A percentile compares a stretch with the other conserved stretches of the same genome.
Conservation (phyloP, 2,888 invertebrate genomes). For the Automeris io region DNA sequence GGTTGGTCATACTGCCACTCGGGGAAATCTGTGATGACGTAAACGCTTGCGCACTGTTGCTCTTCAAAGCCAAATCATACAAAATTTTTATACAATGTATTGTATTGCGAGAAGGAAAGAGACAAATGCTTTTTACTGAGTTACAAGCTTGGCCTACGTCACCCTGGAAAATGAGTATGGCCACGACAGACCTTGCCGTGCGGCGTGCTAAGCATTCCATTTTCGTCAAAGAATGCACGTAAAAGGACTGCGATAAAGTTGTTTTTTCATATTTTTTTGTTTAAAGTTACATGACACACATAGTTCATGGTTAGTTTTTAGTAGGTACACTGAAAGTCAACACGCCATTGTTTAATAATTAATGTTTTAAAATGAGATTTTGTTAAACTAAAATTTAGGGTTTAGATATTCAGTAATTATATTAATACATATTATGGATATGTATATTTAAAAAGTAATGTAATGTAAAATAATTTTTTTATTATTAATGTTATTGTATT, state of each 20-base stretch:
- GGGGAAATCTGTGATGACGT: conserved; percentile 36
- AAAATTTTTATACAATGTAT: conserved; percentile 8
- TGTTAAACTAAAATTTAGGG: too few species aligned
- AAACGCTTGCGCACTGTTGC: conserved; percentile 33
- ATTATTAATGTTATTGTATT: too few species aligned
- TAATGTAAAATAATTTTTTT: too few species aligned
- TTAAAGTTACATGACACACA: not conserved
- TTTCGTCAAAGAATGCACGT: not conserved
- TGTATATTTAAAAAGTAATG: too few species aligned
- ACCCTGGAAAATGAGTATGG: conserved; percentile 42
- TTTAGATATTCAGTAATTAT: too few species aligned
- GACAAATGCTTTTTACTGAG: conserved; percentile 14
- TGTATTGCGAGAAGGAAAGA: conserved; percentile 16
- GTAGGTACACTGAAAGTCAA: conserved; percentile 4
- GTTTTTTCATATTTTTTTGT: conserved; percentile 7
- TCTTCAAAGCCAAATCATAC: conserved; percentile 8
- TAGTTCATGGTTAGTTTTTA: not conserved
- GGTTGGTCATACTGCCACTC: conserved; percentile 29
- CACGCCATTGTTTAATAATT: conserved; percentile 9
- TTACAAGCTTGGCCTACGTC: conserved; percentile 23
- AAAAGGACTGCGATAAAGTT: not conserved
- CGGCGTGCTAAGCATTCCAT: conserved; percentile 1
- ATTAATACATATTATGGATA: too few species aligned
- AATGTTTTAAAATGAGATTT: too few species aligned
- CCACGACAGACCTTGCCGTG: conserved; percentile 24